Conservation (phyloP, 2,113 vertebrate genomes). For the Meriones unguiculatus region DNA sequence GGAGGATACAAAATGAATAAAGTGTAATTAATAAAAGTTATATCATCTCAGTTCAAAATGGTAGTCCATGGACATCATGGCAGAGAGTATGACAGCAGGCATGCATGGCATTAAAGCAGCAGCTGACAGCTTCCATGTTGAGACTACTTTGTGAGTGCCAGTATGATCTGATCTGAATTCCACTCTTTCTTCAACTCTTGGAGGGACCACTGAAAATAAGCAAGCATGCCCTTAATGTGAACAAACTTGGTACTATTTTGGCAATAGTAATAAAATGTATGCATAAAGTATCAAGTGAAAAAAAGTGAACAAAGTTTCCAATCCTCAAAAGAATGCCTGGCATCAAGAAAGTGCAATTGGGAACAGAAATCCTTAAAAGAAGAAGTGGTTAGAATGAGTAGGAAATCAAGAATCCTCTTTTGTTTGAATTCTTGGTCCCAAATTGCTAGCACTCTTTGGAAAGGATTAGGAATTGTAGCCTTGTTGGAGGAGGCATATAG, state of each 20-base stretch:
- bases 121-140: not conserved
- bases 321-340: not conserved
- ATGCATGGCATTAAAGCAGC: not conserved
- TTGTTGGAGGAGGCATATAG: not conserved
- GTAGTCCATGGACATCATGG: not conserved
- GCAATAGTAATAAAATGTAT: not conserved
- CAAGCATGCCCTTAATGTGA: not conserved
- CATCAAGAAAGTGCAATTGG: not conserved
- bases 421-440: not conserved
- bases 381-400: not conserved
- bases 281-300: not conserved
- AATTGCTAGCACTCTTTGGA: not conserved
- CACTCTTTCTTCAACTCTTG: not conserved
- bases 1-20: no score
- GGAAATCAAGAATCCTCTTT: not conserved
- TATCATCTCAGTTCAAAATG: not conserved
- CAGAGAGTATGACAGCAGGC: not conserved
- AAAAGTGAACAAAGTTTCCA: not conserved
- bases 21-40: no score
- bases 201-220: not conserved
- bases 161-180: not conserved
- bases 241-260: not conserved
- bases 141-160: not conserved
- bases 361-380: not conserved
- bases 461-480: not conserved